Percentiles rank a stretch among this genome's conserved stretches.
These are phyloP conservation scores for Epinephelus lanceolatus DNA, from an alignment of 2,113 vertebrate species.

Conservation along the genomic window DNA sequence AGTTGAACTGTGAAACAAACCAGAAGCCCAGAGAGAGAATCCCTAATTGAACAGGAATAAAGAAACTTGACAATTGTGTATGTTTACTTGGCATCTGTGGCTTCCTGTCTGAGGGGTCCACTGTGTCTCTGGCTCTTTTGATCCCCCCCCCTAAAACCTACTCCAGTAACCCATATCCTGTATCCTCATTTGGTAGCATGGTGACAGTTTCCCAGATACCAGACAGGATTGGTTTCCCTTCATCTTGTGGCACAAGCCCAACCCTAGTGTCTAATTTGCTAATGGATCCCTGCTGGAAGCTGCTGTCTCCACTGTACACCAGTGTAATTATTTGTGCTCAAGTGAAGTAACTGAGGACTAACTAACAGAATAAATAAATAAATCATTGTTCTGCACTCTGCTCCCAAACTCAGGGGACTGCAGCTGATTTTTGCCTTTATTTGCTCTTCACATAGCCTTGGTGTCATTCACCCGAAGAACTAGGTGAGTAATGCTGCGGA, in stretches of 20 bases:
- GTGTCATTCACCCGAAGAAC: conserved; percentile 57
- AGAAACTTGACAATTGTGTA: conserved; percentile 39
- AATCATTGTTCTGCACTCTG: conserved; percentile 74
- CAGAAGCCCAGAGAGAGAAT: neutral
- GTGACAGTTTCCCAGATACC: conserved; percentile 82
- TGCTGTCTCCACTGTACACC: conserved; percentile 50
- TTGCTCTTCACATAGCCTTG: conserved; percentile 39
- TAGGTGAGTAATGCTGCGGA: neutral
- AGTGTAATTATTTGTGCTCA: conserved; percentile 80
- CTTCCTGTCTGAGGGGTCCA: conserved; percentile 50
- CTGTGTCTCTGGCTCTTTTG: conserved; percentile 46
- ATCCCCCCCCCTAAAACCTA: conserved; percentile 41
- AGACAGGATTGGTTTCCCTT: conserved; percentile 77
- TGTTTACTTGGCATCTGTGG: conserved; percentile 35
- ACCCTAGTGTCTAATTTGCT: conserved; percentile 82
- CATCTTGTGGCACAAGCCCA: conserved; percentile 79
- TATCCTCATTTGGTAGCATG: conserved; percentile 72
- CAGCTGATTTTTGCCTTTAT: conserved; percentile 23
- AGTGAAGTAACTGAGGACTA: conserved; percentile 79
- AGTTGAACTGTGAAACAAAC: conserved; percentile 13
- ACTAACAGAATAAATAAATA: conserved; percentile 84
- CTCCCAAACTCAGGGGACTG: conserved; percentile 9
- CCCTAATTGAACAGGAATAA: conserved; percentile 42
- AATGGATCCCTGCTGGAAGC: conserved; percentile 83
- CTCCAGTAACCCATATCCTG: conserved; percentile 67